Evolutionary conservation across 2,113 vertebrate species (phyloP), one percentile per base, ranked within the genome.

Genomic region (Indicator maculatus): DNA sequence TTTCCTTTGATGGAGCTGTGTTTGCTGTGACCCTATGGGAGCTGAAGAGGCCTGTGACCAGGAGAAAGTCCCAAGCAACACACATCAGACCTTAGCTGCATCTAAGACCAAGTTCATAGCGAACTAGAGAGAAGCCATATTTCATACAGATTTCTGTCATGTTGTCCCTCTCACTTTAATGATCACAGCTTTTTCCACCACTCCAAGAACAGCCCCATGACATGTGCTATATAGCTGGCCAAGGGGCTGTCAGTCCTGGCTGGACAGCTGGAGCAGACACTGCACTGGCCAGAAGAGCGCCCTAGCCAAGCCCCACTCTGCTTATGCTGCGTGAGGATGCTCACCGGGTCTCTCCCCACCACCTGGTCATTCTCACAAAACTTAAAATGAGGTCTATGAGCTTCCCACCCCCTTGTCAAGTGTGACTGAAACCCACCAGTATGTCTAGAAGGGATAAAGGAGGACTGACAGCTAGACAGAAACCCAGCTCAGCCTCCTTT

Each of bases 101-200:
- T 69, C 64, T 44, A 44, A 45, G 28, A 52, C 20, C 14, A 69
- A 61, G 33, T 9, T 60, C n/a, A 7, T 24, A 24, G 27, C 67
- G 58, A 78, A 55, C 16, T 0, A 1, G 0, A 60, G 24, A 72
- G 44, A 73, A 90, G 28, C 38, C 30, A 12, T 33, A 12, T 60
- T 88, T 79, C 75, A 38, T 65, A 38, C 14, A 76, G 59, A 56
- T 33, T 79, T 88, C 47, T 88, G 33, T 53, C 64, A 56, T 1
- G 1, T 23, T 73, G 10, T 56, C 72, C 30, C 33, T 69, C 12
- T 69, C 1, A 0, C n/a, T 70, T 70, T 30, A 0, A 1, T 70
- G 53, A 58, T 17, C 27, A 23, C 55, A 69, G 39, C 31, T 84
- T 84, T 61, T 33, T 58, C 61, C 16, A 69, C 8, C 0, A 0